A percentile compares a stretch with the other conserved stretches of the same genome.
Evolutionary conservation across 1,140 invertebrate species (phyloP).

Genomic region (Drosophila setifemur): DNA sequence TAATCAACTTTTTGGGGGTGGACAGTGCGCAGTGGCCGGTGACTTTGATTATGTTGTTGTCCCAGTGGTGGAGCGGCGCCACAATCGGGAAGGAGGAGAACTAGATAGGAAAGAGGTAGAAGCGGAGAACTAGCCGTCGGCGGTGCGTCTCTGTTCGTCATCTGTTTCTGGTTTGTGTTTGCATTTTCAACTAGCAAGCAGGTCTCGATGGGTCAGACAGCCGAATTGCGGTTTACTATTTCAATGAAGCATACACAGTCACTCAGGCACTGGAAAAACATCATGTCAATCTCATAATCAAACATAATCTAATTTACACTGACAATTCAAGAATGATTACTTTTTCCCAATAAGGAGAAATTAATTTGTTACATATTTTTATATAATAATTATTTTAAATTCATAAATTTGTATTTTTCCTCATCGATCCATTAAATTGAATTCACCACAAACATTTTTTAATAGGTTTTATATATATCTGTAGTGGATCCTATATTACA

Average conservation of each 20-base stretch:
- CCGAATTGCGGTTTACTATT: constrained; percentile 75
- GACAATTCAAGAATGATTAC: too few relatives aligned
- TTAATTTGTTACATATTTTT: too few relatives aligned
- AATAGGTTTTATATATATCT: too few relatives aligned
- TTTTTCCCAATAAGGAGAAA: too few relatives aligned
- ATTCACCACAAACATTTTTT: too few relatives aligned
- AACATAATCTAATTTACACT: too few relatives aligned
- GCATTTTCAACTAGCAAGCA: constrained; percentile 65
- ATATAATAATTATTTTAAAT: too few relatives aligned
- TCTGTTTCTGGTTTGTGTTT: constrained; percentile 49
- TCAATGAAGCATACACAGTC: constrained; percentile 39
- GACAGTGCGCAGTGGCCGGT: constrained; percentile 1
- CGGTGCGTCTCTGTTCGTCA: constrained; percentile 21
- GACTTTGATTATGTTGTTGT: constrained; percentile 54
- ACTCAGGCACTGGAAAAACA: background rate
- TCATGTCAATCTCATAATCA: too few relatives aligned
- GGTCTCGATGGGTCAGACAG: constrained; percentile 35
- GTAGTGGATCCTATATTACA: too few relatives aligned
- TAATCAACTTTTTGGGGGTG: constrained; percentile 2
- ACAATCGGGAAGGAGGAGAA: background rate
- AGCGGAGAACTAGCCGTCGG: constrained; percentile 3
- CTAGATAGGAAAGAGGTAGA: background rate
- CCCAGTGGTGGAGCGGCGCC: background rate
- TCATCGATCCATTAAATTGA: too few relatives aligned
- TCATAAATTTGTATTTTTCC: too few relatives aligned